A percentile compares a stretch with the other conserved stretches of the same genome.
Conservation (phyloP, 2,797 vertebrate species). For the Hyperoplus lanceolatus region DNA sequence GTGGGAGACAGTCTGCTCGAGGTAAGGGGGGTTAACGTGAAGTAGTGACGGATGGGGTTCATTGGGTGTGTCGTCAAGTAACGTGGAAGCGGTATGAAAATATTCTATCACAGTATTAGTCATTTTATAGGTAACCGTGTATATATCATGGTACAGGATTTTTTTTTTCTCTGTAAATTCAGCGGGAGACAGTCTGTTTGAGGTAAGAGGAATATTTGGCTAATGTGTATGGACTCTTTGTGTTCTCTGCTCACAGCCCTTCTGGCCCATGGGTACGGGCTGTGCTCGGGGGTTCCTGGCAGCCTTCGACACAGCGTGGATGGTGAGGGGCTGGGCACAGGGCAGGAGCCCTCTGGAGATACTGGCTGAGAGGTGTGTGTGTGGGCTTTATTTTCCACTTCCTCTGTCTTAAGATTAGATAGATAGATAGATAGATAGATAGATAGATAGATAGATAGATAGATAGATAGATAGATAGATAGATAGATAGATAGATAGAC, state of each 20-base stretch:
- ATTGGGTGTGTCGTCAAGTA: no score
- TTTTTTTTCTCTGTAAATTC: no score
- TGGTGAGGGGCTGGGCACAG: constrained; percentile 94
- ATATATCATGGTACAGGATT: no score
- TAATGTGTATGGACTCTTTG: no score
- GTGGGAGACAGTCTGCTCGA: constrained; percentile 98
- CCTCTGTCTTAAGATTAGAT: neutral
- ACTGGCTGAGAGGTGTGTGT: constrained; percentile 92
- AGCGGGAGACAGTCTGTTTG: no score
- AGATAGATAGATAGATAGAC: neutral
- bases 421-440: no score
- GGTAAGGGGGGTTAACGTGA: constrained; percentile 76
- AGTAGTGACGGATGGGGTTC: neutral
- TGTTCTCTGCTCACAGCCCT: constrained; percentile 87
- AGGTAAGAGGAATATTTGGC: no score
- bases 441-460: no score
- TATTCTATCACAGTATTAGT: no score
- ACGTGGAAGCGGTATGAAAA: no score
- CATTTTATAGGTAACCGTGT: no score
- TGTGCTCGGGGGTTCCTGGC: constrained; percentile 97
- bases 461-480: no score
- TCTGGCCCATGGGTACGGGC: constrained; percentile 99
- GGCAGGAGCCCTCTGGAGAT: constrained; percentile 89
- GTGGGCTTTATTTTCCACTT: neutral
- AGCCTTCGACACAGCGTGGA: constrained; percentile 96